Conservation (phyloP, 2,888 invertebrate genomes). For the Lucinisca nassula region DNA sequence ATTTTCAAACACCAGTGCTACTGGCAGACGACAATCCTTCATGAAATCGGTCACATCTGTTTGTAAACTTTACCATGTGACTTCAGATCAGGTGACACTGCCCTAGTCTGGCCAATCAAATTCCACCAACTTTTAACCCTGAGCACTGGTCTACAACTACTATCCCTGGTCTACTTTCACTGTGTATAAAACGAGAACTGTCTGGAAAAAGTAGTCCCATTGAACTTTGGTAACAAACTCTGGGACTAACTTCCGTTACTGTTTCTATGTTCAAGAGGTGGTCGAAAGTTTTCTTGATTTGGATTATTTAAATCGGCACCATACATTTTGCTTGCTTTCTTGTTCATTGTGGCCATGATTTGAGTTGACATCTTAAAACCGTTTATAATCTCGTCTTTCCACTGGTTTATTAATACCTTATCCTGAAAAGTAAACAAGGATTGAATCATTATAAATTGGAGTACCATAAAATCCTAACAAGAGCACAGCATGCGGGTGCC, state of each 20-base stretch:
- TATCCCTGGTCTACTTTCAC: neutral
- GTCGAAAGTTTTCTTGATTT: conserved; percentile 80
- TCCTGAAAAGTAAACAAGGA: conserved; percentile 89
- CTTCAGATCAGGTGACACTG: neutral
- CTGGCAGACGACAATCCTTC: too few relatives aligned
- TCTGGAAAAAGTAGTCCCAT: neutral
- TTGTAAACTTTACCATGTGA: neutral
- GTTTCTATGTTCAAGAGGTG: conserved; percentile 86
- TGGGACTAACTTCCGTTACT: conserved; percentile 81
- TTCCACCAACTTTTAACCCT: neutral
- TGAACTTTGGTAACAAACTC: neutral
- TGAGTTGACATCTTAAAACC: conserved; percentile 99
- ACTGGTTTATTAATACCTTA: conserved; percentile 99
- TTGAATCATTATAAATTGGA: too few relatives aligned
- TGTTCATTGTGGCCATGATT: conserved; percentile 98
- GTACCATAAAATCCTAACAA: too few relatives aligned
- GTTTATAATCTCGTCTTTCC: conserved; percentile 97
- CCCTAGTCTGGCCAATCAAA: neutral
- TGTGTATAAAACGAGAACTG: neutral
- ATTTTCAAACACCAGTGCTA: too few relatives aligned
- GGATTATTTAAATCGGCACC: conserved; percentile 91
- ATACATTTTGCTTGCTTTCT: conserved; percentile 99
- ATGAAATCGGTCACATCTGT: too few relatives aligned
- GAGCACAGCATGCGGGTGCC: too few relatives aligned
- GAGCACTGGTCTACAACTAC: neutral